A percentile compares a stretch with the other conserved stretches of the same genome.
Evolutionary conservation across 2,888 invertebrate species (phyloP).

Genomic region (Hydriomena furcata): DNA sequence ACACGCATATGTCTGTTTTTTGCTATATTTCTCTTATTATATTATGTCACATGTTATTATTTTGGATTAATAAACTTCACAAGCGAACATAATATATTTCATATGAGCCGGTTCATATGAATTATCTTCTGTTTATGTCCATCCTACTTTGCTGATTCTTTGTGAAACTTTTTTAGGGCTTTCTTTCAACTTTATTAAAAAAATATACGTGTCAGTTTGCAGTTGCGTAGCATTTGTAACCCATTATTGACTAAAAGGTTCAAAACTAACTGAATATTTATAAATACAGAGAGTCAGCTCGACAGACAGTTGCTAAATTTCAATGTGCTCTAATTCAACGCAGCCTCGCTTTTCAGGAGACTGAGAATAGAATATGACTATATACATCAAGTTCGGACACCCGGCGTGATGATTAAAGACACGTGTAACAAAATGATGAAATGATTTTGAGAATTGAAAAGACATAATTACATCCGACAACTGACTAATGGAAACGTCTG

Average conservation of each 20-base stretch:
- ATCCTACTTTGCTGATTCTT: neutral
- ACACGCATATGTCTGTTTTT: slow-evolving; percentile 67
- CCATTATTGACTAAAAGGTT: slow-evolving; percentile 59
- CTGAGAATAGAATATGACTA: slow-evolving; percentile 58
- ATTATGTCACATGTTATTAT: slow-evolving; percentile 20
- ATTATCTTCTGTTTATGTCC: no score
- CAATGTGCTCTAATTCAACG: slow-evolving; percentile 77
- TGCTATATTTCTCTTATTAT: slow-evolving; percentile 45
- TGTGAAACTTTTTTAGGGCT: neutral
- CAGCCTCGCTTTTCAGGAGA: slow-evolving; percentile 64
- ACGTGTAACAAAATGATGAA: slow-evolving; percentile 33
- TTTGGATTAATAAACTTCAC: neutral
- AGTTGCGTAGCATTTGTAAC: slow-evolving; percentile 29
- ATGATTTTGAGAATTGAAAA: slow-evolving; percentile 33
- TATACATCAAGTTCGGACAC: slow-evolving; percentile 41
- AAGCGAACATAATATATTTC: neutral
- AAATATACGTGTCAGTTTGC: no score
- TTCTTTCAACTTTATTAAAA: neutral
- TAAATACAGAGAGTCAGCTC: slow-evolving; percentile 55
- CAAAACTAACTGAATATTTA: slow-evolving; percentile 63
- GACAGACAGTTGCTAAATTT: slow-evolving; percentile 82
- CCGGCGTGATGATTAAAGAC: slow-evolving; percentile 41
- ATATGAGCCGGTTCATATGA: no score
- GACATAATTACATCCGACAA: slow-evolving; percentile 36
- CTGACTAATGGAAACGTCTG: slow-evolving; percentile 32